Evolutionary conservation across 2,113 vertebrate genomes (phyloP).

Genomic region (Crotalus viridis): DNA sequence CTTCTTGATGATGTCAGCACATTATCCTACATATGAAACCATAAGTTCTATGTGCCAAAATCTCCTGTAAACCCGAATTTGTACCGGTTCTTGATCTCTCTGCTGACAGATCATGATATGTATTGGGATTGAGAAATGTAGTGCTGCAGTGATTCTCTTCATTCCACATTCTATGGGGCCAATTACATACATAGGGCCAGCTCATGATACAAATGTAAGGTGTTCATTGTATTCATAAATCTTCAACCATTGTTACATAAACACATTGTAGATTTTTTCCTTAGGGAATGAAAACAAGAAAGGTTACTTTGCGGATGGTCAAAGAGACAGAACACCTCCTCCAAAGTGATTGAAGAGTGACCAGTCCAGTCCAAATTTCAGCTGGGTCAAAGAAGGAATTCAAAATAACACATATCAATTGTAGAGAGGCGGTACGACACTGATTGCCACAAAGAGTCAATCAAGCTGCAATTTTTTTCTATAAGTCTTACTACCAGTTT

Average conservation of each 20-base stretch:
- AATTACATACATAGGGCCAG: not conserved
- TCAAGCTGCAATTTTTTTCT: not conserved
- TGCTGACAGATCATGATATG: not conserved
- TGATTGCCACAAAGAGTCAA: not conserved
- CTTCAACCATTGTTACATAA: not conserved
- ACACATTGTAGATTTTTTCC: not conserved
- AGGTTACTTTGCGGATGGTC: not conserved
- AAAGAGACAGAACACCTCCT: not conserved
- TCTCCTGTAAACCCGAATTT: not conserved
- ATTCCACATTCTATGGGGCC: not conserved
- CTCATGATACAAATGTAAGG: not conserved
- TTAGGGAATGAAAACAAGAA: not conserved
- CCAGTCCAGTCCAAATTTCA: not conserved
- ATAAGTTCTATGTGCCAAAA: not conserved
- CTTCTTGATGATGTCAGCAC: not conserved
- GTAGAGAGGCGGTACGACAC: not conserved
- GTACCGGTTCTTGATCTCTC: not conserved
- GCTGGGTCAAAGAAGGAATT: not conserved
- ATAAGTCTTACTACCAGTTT: not conserved
- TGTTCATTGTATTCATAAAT: not conserved
- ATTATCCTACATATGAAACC: not conserved
- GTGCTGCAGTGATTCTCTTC: not conserved
- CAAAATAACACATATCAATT: not conserved
- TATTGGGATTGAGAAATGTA: not conserved
- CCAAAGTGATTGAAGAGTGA: not conserved